Evolutionary conservation across 2,113 vertebrate species (phyloP).

Genomic region (Scopus umbretta): DNA sequence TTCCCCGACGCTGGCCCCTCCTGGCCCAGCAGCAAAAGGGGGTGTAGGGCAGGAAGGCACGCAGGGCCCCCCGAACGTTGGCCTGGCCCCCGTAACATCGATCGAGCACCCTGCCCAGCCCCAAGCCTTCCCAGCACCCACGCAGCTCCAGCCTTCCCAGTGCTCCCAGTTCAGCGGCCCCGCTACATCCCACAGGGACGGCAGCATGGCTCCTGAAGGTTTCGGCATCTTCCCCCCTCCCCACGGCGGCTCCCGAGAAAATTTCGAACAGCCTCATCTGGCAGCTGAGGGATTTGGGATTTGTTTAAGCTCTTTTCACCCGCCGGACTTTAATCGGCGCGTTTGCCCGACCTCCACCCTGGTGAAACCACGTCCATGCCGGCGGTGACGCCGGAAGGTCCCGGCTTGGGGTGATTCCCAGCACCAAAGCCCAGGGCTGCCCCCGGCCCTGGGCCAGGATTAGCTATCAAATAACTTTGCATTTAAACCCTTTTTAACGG

Average conservation of each 20-base stretch:
- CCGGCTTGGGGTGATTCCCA: neutral
- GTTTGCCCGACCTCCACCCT: conserved; percentile 60
- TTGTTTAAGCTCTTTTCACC: conserved; percentile 72
- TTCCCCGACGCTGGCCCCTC: neutral
- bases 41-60: neutral
- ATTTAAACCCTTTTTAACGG: conserved; percentile 45
- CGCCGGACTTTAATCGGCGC: conserved; percentile 50
- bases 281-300: conserved; percentile 65
- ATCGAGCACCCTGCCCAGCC: neutral
- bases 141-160: neutral
- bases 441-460: neutral
- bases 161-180: neutral
- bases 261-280: conserved; percentile 41
- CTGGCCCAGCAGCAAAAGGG: neutral
- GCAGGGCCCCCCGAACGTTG: neutral
- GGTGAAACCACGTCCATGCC: neutral
- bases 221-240: neutral
- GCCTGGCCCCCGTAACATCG: neutral
- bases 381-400: neutral
- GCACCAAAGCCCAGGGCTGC: conserved; percentile 7
- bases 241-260: neutral
- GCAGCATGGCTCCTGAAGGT: rapidly evolving
- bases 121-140: neutral
- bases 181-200: rapidly evolving
- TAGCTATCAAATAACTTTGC: conserved; percentile 54